These are phyloP conservation scores for Drosophila yakuba DNA, from an alignment of 1,140 invertebrate species.

Conservation along the genomic window DNA sequence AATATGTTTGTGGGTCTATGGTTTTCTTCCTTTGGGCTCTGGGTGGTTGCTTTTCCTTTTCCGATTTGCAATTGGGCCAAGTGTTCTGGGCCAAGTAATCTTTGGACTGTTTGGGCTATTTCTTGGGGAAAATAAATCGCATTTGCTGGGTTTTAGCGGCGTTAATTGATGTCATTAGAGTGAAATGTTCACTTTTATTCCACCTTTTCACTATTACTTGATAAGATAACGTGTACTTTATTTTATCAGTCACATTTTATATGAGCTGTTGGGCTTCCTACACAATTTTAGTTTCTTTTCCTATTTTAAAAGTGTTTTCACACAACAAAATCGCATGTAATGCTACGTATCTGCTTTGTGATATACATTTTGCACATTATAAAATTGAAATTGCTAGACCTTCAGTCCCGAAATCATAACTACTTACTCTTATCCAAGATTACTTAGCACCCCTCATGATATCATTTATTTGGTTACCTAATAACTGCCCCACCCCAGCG, in stretches of 20 bases:
- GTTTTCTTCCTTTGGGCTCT: background rate
- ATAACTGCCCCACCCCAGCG: constrained; percentile 8
- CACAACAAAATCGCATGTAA: background rate
- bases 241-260: constrained; percentile 2
- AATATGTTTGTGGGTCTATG: constrained; percentile 46
- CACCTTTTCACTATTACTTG: background rate
- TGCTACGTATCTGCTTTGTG: no score
- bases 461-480: background rate
- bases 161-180: background rate
- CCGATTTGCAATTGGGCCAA: background rate
- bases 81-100: background rate
- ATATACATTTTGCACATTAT: background rate
- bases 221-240: background rate
- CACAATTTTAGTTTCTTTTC: background rate
- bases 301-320: background rate
- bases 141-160: no score
- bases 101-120: constrained; percentile 4
- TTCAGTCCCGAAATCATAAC: background rate
- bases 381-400: background rate
- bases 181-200: background rate
- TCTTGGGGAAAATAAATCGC: background rate
- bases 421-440: constrained; percentile 33
- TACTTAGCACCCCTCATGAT: constrained; percentile 35
- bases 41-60: background rate
- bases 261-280: background rate